These are phyloP conservation scores for Protophormia terraenovae DNA, from an alignment of 2,888 invertebrate species.

Conservation along the genomic window DNA sequence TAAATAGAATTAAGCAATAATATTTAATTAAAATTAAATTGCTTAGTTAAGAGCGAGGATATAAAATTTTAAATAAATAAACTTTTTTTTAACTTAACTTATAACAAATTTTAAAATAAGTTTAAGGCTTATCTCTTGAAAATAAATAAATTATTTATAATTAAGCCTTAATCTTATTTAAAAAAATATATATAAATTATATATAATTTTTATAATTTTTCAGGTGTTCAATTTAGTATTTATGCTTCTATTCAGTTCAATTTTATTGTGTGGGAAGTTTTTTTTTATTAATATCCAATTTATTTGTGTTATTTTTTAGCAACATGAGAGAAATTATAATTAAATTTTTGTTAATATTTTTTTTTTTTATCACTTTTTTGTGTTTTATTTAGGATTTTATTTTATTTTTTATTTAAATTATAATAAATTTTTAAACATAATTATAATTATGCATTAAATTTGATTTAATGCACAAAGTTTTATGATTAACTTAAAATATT, in stretches of 20 bases:
- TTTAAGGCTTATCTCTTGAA: no score
- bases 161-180: no score
- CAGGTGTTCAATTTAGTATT: background rate
- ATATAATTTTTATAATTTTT: background rate
- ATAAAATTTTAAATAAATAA: no score
- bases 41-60: no score
- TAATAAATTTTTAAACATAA: background rate
- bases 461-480: constrained; percentile 28
- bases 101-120: no score
- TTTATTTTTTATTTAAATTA: background rate
- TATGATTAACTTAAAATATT: constrained; percentile 4
- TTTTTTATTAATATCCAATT: constrained; percentile 23
- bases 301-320: constrained; percentile 39
- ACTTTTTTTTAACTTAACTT: no score
- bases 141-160: no score
- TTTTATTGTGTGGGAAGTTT: constrained; percentile 24
- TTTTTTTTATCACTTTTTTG: constrained; percentile 29
- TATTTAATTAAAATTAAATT: no score
- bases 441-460: constrained; percentile 44
- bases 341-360: constrained; percentile 15
- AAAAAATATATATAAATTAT: no score
- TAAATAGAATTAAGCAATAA: no score
- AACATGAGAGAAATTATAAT: constrained; percentile 52
- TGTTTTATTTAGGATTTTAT: background rate
- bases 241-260: background rate